Evolutionary conservation across 1,140 invertebrate genomes (phyloP), one percentile per base, ranked within the genome.

Genomic region (Drosophila sechellia): DNA sequence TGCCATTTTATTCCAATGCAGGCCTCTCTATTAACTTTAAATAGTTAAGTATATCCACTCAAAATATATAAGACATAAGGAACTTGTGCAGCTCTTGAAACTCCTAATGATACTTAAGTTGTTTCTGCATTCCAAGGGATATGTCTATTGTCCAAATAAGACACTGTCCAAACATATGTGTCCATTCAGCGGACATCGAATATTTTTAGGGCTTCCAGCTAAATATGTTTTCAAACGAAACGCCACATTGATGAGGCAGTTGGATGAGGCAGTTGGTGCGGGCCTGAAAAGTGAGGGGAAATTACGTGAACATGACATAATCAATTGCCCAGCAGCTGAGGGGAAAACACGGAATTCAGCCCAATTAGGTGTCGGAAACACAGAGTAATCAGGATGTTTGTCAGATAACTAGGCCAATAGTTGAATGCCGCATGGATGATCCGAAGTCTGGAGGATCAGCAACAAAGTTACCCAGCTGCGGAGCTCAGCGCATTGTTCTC

Each of bases 331-430:
- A n/a, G 22, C 17, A 50, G 50, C 68, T 20, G 49, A 55, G n/a
- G 48, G 43, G 34, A 56, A 46, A 27, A 27, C 40, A 57, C 42
- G 48, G 52, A 66, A 75, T 50, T 52, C 61, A 50, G 48, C 13
- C 37, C 57, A 79, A 79, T 79, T 79, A 74, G 65, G 66, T 77
- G 74, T 76, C 46, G 27, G 27, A 6, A 31, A 69, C 56, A 59
- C 39, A 22, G 37, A 20, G 20, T 42, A 42, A 15, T 58, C 34
- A 65, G 64, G 48, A 64, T 39, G 35, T 63, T 64, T 37, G 4
- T 12, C 34, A 64, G 15, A 15, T 39, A 48, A 48, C 34, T 49
- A 31, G 49, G 63, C 15, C 37, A 69, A 69, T 37, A 45, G 39
- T 35, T 20, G 20, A 37, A 13, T 17, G 17, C 17, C 15, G 10